Evolutionary conservation across 2,797 vertebrate species (phyloP), one percentile per base, ranked within the genome.

Genomic region (Pelobates cultripes): DNA sequence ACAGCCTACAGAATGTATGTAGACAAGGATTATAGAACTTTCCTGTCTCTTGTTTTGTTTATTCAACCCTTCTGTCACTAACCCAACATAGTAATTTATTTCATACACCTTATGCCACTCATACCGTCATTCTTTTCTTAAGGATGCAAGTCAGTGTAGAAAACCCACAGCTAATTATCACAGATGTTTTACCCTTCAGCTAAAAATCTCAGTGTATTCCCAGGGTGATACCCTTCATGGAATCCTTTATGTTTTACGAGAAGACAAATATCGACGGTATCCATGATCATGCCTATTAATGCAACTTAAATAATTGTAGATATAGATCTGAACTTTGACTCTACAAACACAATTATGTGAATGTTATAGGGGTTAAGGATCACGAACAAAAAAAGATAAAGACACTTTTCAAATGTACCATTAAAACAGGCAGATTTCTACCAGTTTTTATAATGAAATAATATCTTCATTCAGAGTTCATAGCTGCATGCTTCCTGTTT

Each of bases 11-110:
- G 68, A 68, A 42, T 77, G 61, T 70, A 61, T 82, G 75, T 73
- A 82, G 80, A 77, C 80, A 68, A 43, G 69, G 80, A 77, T 82
- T 77, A 82, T 64, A 60, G 53, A 69, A 77, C 74, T 77, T 77
- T 47, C 69, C 80, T 64, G 69, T 72, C 70, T 73, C 70, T 73
- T 44, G 17, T 55, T 45, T 45, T 82, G 69, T 73, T 77, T 77
- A 73, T 82, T 82, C 69, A 77, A 72, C 42, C 75, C 70, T 82
- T 73, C 42, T 67, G 75, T 68, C 41, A 44, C 75, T 82, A 73
- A 7, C 45, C 47, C 66, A 51, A 68, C 70, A 60, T 73, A 41
- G 61, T 73, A 7, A 77, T 81, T 77, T 72, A 53, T 75, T 41
- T 55, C 53, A 45, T 15, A 64, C 64, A 67, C 68, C 73, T 76